Base-by-base conservation (phyloP, 1,140 invertebrate species). In the Branchinecta lynchi region DNA sequence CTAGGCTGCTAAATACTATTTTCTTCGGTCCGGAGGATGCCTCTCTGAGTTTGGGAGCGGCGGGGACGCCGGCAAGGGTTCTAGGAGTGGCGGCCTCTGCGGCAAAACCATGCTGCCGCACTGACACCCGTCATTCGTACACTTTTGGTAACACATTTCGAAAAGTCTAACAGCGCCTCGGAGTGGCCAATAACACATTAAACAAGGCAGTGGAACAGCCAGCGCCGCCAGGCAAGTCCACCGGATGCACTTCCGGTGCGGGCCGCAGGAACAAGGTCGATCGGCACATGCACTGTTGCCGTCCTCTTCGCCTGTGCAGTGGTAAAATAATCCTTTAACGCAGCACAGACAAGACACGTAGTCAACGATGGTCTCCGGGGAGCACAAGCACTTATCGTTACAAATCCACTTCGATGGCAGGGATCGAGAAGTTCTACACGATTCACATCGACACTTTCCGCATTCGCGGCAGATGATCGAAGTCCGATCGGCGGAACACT, bases 271-370 rank as follows among this genome's bases (percentile, higher is more conserved):
- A 78, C 90, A 93, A 5, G 90, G 91, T 79, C 92, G 86, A 78
- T 92, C 89, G 72, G 88, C 88, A 76, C 87, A 89, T 70, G 82
- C 80, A 68, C 82, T 83, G 71, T 87, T 86, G 71, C 84, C 84
- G 74, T 89, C 87, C 72, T 83, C 81, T 73, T 84, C 84, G 72
- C 83, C 85, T 71, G 86, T 86, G 79, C 90, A 94, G 77, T 96
- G 93, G 79, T 96, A 96, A 78, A 94, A 93, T 44, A 92, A 77
- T 65, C 87, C 90, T 77, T 94, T 93, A 73, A 92, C 91, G 79
- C 91, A 94, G 81, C 92, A 96, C 79, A 96, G 84, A 77, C 93
- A 96, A 70, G 90, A 90, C 68, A 87, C 86, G 77, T 90, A 89
- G 80, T 95, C 91, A 71, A 96, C 85, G 73, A 86, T 83, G 70